Evolutionary conservation across 2,113 vertebrate species (phyloP).

Genomic region (Apistogramma diplotaenia): DNA sequence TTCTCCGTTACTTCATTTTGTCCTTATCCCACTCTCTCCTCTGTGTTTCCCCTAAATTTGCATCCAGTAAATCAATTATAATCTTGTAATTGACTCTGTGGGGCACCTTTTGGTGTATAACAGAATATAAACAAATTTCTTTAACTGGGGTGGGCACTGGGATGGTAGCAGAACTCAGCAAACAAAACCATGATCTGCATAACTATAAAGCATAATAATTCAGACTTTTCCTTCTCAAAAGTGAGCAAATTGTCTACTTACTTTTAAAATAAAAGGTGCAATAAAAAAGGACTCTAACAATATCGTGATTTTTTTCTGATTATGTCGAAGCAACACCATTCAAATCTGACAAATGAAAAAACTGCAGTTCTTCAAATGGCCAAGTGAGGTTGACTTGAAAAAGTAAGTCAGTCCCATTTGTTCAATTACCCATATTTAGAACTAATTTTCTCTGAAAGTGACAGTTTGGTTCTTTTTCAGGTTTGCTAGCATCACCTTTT

Average conservation of each 20-base stretch:
- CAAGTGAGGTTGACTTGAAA: background rate
- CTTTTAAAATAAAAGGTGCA: background rate
- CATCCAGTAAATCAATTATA: background rate
- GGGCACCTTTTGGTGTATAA: background rate
- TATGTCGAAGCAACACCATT: background rate
- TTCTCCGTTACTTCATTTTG: background rate
- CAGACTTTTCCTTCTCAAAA: background rate
- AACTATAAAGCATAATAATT: background rate
- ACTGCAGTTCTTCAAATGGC: background rate
- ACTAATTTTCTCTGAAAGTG: too few species aligned
- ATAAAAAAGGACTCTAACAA: background rate
- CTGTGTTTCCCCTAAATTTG: background rate
- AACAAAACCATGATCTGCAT: background rate
- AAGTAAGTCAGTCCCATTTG: background rate
- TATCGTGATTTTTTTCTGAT: too few species aligned
- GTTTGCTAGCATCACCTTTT: background rate
- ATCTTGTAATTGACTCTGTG: background rate
- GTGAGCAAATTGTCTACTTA: accelerated
- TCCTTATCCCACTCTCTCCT: background rate
- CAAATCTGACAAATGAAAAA: background rate
- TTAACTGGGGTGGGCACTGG: background rate
- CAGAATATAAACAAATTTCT: background rate
- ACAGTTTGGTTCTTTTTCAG: background rate
- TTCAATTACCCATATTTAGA: background rate
- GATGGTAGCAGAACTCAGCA: background rate